Evolutionary conservation across 35 echinoderm and acorn worm genomes (phyloP), one percentile per base, ranked within the genome.

Genomic region (Apostichopus parvimensis): DNA sequence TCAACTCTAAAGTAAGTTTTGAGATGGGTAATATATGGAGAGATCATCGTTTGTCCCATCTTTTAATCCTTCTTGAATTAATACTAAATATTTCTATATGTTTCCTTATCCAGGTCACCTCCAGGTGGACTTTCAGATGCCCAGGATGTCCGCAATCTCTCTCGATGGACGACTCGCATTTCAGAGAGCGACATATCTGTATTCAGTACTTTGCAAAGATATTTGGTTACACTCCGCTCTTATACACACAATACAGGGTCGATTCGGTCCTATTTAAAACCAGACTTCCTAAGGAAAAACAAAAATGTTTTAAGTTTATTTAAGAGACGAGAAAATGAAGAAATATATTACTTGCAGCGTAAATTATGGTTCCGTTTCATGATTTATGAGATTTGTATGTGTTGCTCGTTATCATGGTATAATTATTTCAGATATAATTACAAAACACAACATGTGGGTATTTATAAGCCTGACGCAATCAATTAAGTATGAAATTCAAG

Each of bases 261-360:
- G 97, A 99, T 77, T 99, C 97, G 1, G 97, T 99, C 52, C 92
- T 99, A 2, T 99, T 99, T 86, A 99, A 99, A 77, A 99, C 97
- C 17, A 93, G 97, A 71, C 87, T 99, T 17, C 97, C 97, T 77
- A 95, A 96, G 57, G 97, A 99, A 24, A 99, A 96, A 79, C 95
- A 94, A 73, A 96, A 99, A 61, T 96, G 95, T 77, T 99, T 99
- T 78, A 99, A 98, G 78, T 98, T 95, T 89, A 94, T 98, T 8
- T 98, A 79, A 94, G 82, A 80, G 9, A 45, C 52, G 77, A 79
- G 28, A 22, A 71, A 2, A 45, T 45, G 34, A 72, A 72, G 68
- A 4, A 72, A 20, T 14, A 72, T 77, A 22, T n/a, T 77, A 14
- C 25, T 8, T 77, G 17, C 75, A 77, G 10, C 9, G 18, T 77